These are phyloP conservation scores for Piezodorus guildinii DNA, from an alignment of 1,140 invertebrate genomes.

Conservation along the genomic window DNA sequence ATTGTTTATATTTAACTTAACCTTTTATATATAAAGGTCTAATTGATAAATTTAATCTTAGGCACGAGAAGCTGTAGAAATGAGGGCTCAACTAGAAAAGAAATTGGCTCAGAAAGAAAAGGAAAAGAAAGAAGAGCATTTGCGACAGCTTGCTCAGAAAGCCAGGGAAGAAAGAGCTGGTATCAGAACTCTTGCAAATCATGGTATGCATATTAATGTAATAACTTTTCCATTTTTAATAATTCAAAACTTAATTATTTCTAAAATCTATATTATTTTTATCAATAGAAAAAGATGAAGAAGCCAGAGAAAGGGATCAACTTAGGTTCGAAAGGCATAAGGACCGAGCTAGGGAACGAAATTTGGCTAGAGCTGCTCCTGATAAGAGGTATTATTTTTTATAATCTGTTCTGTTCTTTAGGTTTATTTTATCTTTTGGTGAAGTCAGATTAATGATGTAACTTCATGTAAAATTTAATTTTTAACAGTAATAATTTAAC, in stretches of 20 bases:
- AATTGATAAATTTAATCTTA: conserved; percentile 21
- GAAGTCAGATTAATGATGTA: too few relatives aligned
- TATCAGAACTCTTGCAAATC: conserved; percentile 38
- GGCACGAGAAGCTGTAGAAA: conserved; percentile 91
- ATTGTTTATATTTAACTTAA: too few relatives aligned
- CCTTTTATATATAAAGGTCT: too few relatives aligned
- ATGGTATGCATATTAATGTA: not conserved
- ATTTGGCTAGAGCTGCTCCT: conserved; percentile 83
- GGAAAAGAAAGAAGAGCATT: conserved; percentile 93
- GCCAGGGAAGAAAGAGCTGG: conserved; percentile 91
- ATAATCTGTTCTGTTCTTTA: not conserved
- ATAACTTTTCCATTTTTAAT: not conserved
- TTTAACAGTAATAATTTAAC: too few relatives aligned
- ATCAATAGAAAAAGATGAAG: conserved; percentile 50
- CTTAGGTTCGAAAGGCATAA: conserved; percentile 81
- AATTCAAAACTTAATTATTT: not conserved
- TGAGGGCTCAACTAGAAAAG: conserved; percentile 88
- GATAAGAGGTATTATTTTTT: conserved; percentile 57
- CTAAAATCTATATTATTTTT: not conserved
- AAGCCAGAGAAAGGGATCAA: conserved; percentile 78
- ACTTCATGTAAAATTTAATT: too few relatives aligned
- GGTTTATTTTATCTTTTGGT: too few relatives aligned
- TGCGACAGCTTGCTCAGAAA: conserved; percentile 85
- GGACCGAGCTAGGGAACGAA: conserved; percentile 82
- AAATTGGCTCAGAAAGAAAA: conserved; percentile 96